Evolutionary conservation across 2,888 invertebrate species (phyloP), one percentile per base, ranked within the genome.

Genomic region (Masnerella sp.): DNA sequence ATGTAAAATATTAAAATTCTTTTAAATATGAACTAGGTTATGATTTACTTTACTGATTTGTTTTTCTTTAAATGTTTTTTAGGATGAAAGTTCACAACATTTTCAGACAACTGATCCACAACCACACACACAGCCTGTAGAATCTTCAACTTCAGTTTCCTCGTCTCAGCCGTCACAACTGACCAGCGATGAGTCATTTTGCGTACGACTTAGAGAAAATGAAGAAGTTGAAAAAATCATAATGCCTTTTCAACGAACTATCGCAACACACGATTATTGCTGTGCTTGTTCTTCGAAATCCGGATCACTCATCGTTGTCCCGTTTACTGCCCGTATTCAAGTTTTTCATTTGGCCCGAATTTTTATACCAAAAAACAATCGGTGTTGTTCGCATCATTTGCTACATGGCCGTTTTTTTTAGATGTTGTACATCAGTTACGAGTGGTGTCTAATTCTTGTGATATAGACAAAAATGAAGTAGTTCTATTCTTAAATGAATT

Each of bases 241-340:
- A 2, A 51, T 51, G 51, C 51, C 51, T 22, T 51, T 36, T 22
- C n/a, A 51, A 9, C 34, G 36, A 36, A 14, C 22, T 36, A 17
- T 59, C 11, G 15, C 51, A 5, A 54, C 64, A 2, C 64, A 65
- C 17, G 38, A 25, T 17, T 65, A 45, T 17, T 65, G 64, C 9
- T 54, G 54, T 30, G 17, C 54, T 14, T 62, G 42, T n/a, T 42
- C 3, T 34, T 40, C 32, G n/a, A 20, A 22, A 9, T 2, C n/a
- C 3, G 8, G 18, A 8, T 18, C 20, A 28, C 18, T 42, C 22
- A 7, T 22, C 7, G 42, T 51, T 32, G 38, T 62, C 2, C 51
- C 62, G 12, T 12, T 43, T 14, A 15, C 14, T 11, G 54, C 45
- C 15, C 45, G 64, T 9, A 45, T 45, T 14, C 64, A 65, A 45